A percentile compares a stretch with the other conserved stretches of the same genome.
Conservation (phyloP, 2,888 invertebrate species). For the Octodonta nipae region DNA sequence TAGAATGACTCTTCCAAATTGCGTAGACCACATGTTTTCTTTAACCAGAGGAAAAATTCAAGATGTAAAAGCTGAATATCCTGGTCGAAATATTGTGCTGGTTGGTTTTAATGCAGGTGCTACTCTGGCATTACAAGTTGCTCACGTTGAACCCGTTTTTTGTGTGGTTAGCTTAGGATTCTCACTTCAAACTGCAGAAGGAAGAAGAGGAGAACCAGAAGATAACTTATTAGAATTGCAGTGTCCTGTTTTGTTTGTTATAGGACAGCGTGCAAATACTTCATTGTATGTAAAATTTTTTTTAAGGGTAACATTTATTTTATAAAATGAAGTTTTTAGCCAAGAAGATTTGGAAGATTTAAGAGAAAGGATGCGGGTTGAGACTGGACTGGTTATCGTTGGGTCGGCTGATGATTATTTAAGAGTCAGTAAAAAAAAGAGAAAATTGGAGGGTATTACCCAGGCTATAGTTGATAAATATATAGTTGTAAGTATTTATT, state of each 20-base stretch:
- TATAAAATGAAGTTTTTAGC: constrained; percentile 25
- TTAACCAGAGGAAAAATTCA: constrained; percentile 57
- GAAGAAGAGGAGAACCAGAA: constrained; percentile 58
- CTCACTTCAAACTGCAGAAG: constrained; percentile 58
- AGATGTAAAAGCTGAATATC: constrained; percentile 53
- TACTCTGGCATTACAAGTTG: constrained; percentile 59
- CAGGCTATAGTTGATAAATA: constrained; percentile 68
- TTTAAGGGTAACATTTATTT: constrained; percentile 1
- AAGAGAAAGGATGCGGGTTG: constrained; percentile 60
- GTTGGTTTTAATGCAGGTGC: constrained; percentile 68
- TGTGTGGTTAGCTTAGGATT: constrained; percentile 69
- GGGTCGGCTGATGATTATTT: constrained; percentile 68
- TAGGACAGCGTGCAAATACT: constrained; percentile 59
- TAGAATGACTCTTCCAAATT: constrained; percentile 39
- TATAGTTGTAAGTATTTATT: constrained; percentile 43
- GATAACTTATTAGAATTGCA: constrained; percentile 60
- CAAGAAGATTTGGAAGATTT: constrained; percentile 66
- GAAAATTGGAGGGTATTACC: constrained; percentile 59
- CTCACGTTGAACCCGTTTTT: constrained; percentile 55
- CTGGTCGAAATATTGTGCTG: constrained; percentile 58
- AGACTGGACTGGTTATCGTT: constrained; percentile 62
- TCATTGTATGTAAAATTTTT: constrained; percentile 35
- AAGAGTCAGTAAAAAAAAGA: constrained; percentile 54
- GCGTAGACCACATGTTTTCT: constrained; percentile 50
- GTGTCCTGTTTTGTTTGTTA: constrained; percentile 62